Base-by-base conservation (phyloP, 2,888 invertebrate genomes). In the Argynnis bischoffii region DNA sequence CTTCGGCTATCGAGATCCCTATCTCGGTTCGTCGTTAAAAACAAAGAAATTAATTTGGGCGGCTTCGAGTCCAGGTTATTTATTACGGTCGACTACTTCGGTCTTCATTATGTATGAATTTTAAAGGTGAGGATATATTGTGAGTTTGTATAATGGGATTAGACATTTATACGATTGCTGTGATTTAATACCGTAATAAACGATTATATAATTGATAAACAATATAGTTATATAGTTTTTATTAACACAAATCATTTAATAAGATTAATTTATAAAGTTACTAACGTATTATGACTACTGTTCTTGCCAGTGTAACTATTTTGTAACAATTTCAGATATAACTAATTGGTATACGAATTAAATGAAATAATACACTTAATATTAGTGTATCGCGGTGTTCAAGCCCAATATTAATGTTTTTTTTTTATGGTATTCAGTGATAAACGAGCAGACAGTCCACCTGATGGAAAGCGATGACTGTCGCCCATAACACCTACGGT, bases 41-140 rank as follows among this genome's bases (percentile, higher is more conserved):
- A 84, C 81, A 86, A 85, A 82, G 75, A 81, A 84, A 82, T 82
- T 75, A 81, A 81, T 81, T 82, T 79, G 78, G 78, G 72, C 77
- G 70, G 61, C 67, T 72, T 72, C 73, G 68, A 70, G 66, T 69
- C 64, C 66, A 46, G 50, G 66, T 71, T 66, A 75, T 75, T 74
- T 75, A 74, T 75, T 67, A 68, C 51, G 72, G 69, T 69, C 69
- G 72, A 74, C 69, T 72, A 67, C 64, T 68, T 57, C 60, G 64
- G 63, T 65, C 60, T 67, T 73, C 69, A 67, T 72, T 74, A 67
- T 64, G 26, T 67, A 65, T 69, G 70, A 66, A 66, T 68, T 66
- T 63, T 55, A 63, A 48, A 71, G 59, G 69, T 56, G 63, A 66
- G 63, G 63, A 67, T 65, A 63, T 65, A 31, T 55, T 53, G 57